These are phyloP conservation scores for Monopis laevigella DNA, from an alignment of 2,888 invertebrate species.

Conservation along the genomic window DNA sequence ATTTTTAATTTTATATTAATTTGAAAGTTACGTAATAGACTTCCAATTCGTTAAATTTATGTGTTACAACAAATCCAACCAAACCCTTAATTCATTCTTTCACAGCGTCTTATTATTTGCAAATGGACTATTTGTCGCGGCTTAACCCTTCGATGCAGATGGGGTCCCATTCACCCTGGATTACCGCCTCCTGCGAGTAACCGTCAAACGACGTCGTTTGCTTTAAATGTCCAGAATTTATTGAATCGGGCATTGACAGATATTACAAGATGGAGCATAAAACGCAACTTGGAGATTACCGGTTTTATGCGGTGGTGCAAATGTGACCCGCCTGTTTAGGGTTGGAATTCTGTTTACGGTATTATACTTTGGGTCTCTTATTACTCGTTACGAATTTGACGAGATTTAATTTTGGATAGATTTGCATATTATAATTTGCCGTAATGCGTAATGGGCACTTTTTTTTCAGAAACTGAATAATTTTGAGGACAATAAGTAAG, in stretches of 20 bases:
- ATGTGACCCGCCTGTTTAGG: conserved; percentile 47
- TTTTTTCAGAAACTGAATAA: too few species aligned
- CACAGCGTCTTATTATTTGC: conserved; percentile 67
- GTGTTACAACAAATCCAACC: too few species aligned
- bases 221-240: conserved; percentile 59
- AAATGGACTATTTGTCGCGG: conserved; percentile 43
- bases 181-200: conserved; percentile 49
- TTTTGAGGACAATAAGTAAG: too few species aligned
- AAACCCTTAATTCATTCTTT: conserved; percentile 62
- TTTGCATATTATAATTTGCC: too few species aligned
- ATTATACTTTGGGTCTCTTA: too few species aligned
- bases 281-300: conserved; percentile 61
- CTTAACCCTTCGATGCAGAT: conserved; percentile 13
- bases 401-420: too few species aligned
- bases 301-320: conserved; percentile 53
- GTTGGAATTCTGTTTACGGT: conserved; percentile 35
- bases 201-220: conserved; percentile 62
- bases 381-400: too few species aligned
- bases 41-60: too few species aligned
- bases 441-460: too few species aligned
- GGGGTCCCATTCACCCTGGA: conserved; percentile 35
- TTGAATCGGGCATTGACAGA: conserved; percentile 66
- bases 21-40: too few species aligned
- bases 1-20: too few species aligned
- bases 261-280: conserved; percentile 59